Evolutionary conservation across 2,888 invertebrate species (phyloP), one percentile per base, ranked within the genome.

Genomic region (Papilio protenor): DNA sequence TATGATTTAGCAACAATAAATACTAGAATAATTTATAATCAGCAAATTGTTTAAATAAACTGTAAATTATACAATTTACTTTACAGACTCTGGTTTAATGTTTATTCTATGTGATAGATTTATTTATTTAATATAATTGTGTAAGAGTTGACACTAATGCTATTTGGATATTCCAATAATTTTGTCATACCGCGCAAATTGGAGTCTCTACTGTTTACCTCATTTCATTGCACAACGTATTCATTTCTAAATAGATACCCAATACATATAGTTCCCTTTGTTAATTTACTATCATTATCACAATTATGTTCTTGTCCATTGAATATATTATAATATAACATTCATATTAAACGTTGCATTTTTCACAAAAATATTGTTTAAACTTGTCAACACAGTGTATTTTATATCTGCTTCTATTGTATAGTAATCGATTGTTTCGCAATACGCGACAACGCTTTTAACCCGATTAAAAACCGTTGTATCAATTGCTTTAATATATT

Each of bases 361-460:
- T 40, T 40, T 40, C 18, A 59, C 59, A 59, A 59, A 12, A 61
- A 61, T 61, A 27, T 61, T 61, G 23, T 23, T 59, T 2, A 59
- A 10, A 12, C 12, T 27, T 61, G 3, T n/a, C 11, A 59, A 21
- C 21, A 21, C 23, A 23, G 57, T 61, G 21, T 21, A 12, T 23
- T 61, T 27, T 59, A 5, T 55, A 57, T 57, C n/a, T 40, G 33
- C 14, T 40, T 40, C 40, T 61, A 27, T 61, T 61, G 61, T 61
- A 61, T 61, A 11, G 61, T 1, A 40, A 64, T 64, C 64, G n/a
- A 64, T 64, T 64, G 64, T 64, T 64, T 40, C 40, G 23, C 11
- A 33, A 61, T 16, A 64, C 64, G 33, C 2, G 40, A 64, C 64
- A 64, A 33, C 33, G 61, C 61, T 64, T 64, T 64, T 64, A 64